A percentile compares a stretch with the other conserved stretches of the same genome.
Conservation (phyloP, 2,113 vertebrate species). For the Hassar affinis region DNA sequence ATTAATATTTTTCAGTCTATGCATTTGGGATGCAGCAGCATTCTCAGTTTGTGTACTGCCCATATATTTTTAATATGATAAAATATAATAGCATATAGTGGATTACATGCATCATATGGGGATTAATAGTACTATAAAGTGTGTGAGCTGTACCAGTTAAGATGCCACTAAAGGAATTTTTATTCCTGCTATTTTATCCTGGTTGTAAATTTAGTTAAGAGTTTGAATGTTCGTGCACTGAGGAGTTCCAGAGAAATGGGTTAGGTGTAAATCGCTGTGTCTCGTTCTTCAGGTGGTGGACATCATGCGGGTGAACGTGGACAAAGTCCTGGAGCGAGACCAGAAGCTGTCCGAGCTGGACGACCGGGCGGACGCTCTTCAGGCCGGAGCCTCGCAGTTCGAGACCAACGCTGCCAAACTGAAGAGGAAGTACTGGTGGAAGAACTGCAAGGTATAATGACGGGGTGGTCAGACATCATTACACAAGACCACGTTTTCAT, state of each 20-base stretch:
- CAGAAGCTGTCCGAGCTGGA: conserved; percentile 93
- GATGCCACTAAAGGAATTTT: too few relatives aligned
- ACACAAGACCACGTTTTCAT: too few relatives aligned
- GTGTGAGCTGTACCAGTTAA: background rate
- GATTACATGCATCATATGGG: background rate
- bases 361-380: conserved; percentile 77
- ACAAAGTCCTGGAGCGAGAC: conserved; percentile 94
- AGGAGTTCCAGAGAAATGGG: background rate
- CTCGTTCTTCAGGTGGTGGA: conserved; percentile 82
- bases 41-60: background rate
- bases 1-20: background rate
- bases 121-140: background rate
- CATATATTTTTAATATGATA: background rate
- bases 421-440: conserved; percentile 96
- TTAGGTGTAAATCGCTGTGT: background rate
- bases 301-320: conserved; percentile 98
- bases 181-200: too few relatives aligned
- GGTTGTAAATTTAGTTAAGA: too few relatives aligned
- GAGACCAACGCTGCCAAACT: conserved; percentile 93
- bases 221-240: background rate
- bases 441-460: conserved; percentile 87
- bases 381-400: conserved; percentile 90
- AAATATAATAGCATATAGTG: background rate
- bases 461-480: background rate
- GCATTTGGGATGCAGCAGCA: background rate